Conservation (phyloP, 1,140 invertebrate species). For the Drosophila tsacasi region DNA sequence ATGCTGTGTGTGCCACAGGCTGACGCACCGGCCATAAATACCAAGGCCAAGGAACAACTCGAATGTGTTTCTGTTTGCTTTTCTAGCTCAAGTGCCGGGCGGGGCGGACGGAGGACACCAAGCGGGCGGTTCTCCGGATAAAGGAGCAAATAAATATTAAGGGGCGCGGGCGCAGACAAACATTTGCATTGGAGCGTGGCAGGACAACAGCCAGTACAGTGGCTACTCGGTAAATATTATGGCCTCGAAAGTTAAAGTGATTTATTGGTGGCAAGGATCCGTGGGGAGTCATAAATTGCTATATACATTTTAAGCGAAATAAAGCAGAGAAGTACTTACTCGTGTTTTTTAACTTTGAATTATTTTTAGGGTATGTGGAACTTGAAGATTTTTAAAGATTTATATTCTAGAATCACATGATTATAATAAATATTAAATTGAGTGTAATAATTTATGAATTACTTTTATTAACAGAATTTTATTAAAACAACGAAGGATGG, state of each 20-base stretch:
- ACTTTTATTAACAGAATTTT: neutral
- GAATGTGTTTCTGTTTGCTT: slow-evolving; percentile 72
- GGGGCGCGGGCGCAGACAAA: slow-evolving; percentile 58
- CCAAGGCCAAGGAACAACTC: slow-evolving; percentile 74
- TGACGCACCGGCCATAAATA: slow-evolving; percentile 73
- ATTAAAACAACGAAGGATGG: neutral
- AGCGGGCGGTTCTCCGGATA: slow-evolving; percentile 17
- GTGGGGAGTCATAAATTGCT: neutral
- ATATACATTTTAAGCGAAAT: neutral
- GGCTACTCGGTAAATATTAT: slow-evolving; percentile 1
- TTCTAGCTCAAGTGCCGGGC: slow-evolving; percentile 47
- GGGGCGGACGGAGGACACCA: slow-evolving; percentile 19
- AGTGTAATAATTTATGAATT: neutral
- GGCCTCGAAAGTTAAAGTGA: neutral
- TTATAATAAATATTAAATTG: neutral
- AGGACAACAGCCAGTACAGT: slow-evolving; percentile 32
- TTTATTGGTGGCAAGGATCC: neutral
- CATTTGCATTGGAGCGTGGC: slow-evolving; percentile 58
- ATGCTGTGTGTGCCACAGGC: slow-evolving; percentile 58
- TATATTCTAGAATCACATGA: neutral
- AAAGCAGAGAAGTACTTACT: neutral
- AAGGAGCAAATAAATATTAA: slow-evolving; percentile 55
- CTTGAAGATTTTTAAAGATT: neutral
- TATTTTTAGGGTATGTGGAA: neutral
- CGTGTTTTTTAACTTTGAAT: neutral